Evolutionary conservation across 2,113 vertebrate genomes (phyloP).

Genomic region (Noturus placidus): DNA sequence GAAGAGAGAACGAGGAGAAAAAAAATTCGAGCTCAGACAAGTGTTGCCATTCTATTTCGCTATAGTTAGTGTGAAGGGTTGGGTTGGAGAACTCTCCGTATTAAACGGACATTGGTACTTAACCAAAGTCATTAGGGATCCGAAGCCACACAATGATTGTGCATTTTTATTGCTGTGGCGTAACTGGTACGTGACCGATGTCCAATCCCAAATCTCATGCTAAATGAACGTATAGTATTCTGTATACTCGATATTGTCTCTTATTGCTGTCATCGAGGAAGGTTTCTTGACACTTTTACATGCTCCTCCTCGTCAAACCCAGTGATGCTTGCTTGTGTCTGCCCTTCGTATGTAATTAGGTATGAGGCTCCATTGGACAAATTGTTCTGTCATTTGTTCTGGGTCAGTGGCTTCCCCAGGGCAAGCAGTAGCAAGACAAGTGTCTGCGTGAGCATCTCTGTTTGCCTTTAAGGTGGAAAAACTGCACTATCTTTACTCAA

Average conservation of each 20-base stretch:
- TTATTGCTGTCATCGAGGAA: background rate
- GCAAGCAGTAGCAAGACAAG: background rate
- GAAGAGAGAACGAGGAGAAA: background rate
- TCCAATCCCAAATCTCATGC: background rate
- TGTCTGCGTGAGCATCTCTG: constrained; percentile 16
- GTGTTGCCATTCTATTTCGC: background rate
- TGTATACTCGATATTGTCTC: background rate
- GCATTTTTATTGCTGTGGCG: background rate
- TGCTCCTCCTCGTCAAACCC: background rate
- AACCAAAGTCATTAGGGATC: constrained; percentile 24
- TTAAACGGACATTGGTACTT: constrained; percentile 8
- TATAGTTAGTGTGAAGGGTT: background rate
- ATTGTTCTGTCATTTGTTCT: constrained; percentile 50
- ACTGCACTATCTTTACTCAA: background rate
- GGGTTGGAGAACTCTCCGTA: constrained; percentile 13
- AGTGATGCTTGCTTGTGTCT: constrained; percentile 12
- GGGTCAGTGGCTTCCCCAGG: constrained; percentile 41
- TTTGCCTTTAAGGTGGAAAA: background rate
- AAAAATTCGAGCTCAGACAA: background rate
- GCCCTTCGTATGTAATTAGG: constrained; percentile 49
- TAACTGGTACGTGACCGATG: background rate
- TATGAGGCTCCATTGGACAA: constrained; percentile 51
- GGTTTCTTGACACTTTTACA: constrained; percentile 18
- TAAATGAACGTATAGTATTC: background rate
- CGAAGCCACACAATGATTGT: background rate